Conservation (phyloP, 2,113 vertebrate species). For the Chloropsis cyanopogon region DNA sequence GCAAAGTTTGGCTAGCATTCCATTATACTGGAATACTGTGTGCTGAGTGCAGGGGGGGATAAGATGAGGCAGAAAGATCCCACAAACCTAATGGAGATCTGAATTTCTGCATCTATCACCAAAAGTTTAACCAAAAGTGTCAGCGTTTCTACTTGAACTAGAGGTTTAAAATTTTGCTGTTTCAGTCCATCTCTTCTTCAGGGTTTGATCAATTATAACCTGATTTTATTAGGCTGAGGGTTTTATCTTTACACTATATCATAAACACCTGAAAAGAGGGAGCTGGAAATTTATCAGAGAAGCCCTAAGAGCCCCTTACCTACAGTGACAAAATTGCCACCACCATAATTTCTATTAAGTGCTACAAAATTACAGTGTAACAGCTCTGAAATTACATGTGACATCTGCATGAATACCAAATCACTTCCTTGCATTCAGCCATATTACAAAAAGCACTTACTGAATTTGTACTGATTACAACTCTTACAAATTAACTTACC, state of each 20-base stretch:
- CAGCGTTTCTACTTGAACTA: not conserved
- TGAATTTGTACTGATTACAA: conserved; percentile 72
- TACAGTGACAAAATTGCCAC: conserved; percentile 59
- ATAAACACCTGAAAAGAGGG: conserved; percentile 43
- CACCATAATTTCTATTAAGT: conserved; percentile 71
- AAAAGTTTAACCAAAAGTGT: not conserved
- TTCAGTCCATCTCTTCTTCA: not conserved
- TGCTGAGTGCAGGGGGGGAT: fast-evolving
- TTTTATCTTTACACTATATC: conserved; percentile 23
- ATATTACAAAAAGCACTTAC: conserved; percentile 69
- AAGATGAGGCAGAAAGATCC: not conserved
- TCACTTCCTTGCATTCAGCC: conserved; percentile 56
- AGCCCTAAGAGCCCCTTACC: conserved; percentile 58
- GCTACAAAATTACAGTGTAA: conserved; percentile 67
- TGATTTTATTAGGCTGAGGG: not conserved
- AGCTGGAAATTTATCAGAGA: conserved; percentile 47
- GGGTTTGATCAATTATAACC: not conserved
- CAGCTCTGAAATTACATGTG: conserved; percentile 70
- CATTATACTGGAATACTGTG: not conserved
- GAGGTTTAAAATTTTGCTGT: not conserved
- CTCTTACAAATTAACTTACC: conserved; percentile 68
- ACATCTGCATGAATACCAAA: conserved; percentile 73
- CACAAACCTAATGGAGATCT: not conserved
- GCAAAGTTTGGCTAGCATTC: not conserved
- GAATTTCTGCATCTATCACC: not conserved